Conservation (phyloP, 2,797 vertebrate genomes). For the Parambassis ranga region DNA sequence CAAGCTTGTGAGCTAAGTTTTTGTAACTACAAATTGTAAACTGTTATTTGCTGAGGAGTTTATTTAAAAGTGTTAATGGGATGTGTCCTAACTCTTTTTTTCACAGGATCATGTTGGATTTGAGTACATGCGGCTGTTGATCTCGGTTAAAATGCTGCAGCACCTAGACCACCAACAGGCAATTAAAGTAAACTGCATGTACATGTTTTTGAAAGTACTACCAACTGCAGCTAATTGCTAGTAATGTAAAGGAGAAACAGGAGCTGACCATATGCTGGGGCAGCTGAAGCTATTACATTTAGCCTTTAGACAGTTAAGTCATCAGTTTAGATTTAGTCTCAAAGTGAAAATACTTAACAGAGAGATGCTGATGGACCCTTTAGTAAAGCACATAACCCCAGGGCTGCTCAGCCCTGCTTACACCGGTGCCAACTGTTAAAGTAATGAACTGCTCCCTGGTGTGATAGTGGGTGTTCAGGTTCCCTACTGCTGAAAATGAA, state of each 20-base stretch:
- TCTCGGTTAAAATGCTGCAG: not conserved
- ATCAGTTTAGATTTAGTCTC: conserved; percentile 46
- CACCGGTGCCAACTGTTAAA: conserved; percentile 56
- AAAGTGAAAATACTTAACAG: conserved; percentile 49
- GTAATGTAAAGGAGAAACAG: conserved; percentile 11
- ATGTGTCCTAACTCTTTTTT: no score
- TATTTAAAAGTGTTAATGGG: no score
- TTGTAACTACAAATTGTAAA: no score
- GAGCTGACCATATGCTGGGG: conserved; percentile 22
- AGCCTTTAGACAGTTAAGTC: conserved; percentile 31
- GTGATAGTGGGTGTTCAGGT: conserved; percentile 15
- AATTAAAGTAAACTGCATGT: not conserved
- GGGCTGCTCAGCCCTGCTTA: conserved; percentile 46
- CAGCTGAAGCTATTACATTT: conserved; percentile 41
- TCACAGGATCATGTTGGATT: not conserved
- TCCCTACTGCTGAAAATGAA: conserved; percentile 29
- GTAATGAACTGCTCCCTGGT: conserved; percentile 59
- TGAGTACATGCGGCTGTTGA: not conserved
- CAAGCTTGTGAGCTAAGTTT: no score
- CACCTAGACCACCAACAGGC: not conserved
- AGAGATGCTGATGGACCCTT: conserved; percentile 43
- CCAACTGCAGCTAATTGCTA: conserved; percentile 4
- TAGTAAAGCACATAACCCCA: conserved; percentile 41
- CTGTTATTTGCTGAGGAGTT: no score
- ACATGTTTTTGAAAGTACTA: not conserved